Percentiles rank a stretch among this genome's conserved stretches.
phyloP scores from a whole-genome alignment of 1,140 invertebrate species.

The Drosophila lacteicornis region DNA sequence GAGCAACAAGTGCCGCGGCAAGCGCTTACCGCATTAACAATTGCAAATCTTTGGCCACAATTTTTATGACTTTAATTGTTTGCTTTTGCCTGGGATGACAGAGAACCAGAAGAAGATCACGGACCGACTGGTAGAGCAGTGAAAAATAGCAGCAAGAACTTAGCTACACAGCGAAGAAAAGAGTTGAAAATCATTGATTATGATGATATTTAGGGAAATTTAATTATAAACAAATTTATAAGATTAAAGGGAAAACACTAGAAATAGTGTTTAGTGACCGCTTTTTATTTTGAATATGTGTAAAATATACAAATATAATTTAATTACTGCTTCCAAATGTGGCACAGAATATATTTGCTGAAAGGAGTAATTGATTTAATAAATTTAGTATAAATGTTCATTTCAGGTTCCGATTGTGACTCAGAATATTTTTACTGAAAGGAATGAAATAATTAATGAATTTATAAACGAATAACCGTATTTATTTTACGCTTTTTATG shows the following conservation, averaged over 20 bases:
- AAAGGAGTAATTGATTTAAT: no score
- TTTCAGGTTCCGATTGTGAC: no score
- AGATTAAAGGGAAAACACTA: background rate
- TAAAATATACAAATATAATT: background rate
- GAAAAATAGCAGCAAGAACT: slow-evolving; percentile 15
- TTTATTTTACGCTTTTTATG: no score
- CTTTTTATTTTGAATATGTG: no score
- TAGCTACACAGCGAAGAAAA: background rate
- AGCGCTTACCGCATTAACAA: slow-evolving; percentile 56
- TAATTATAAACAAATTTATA: no score
- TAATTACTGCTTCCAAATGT: no score
- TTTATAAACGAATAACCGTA: no score
- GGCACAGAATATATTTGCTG: no score
- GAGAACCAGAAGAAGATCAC: slow-evolving; percentile 30
- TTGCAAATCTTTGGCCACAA: slow-evolving; percentile 56
- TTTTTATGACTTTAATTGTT: slow-evolving; percentile 80
- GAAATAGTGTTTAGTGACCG: rapidly evolving
- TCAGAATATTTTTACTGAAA: no score
- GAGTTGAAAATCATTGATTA: background rate
- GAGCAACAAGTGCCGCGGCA: slow-evolving; percentile 54
- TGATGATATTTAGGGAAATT: no score
- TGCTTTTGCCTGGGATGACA: slow-evolving; percentile 48
- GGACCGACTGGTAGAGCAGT: slow-evolving; percentile 5
- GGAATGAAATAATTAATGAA: no score
- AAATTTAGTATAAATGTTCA: no score